Base-by-base conservation (phyloP, 2,888 invertebrate genomes). In the Argyresthia albistria region DNA sequence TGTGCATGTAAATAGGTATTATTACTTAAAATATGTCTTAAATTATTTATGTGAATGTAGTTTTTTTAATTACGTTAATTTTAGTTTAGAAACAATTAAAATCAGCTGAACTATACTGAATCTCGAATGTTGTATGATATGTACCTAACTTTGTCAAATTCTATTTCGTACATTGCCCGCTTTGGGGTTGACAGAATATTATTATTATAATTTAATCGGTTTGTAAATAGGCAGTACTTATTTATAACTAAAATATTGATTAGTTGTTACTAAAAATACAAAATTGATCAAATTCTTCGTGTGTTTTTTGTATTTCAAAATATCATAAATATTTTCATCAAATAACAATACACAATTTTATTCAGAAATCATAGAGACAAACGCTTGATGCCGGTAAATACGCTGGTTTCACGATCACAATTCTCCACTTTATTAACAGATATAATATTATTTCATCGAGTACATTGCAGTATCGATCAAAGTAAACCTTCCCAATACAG, bases 241-340 rank as follows among this genome's bases (percentile, higher is more conserved):
- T 86, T 83, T 83, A 84, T 84, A 82, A 82, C 79, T 72, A 63
- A 76, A 81, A 80, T 77, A 81, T 82, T 87, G 86, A 86, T 83
- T 87, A 87, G 83, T 83, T 84, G 87, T 87, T 87, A 87, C 80
- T 82, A 70, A 87, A 87, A 87, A 86, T 82, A 86, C 70, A 82
- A 83, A 86, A 83, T 84, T 73, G 75, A 84, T 82, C 75, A 74
- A 81, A 81, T 66, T 70, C 10, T 45, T 11, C 35, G 8, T 1
- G n/a, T 8, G 10, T 10, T 12, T 43, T 50, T 50, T 12, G 11
- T 37, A 51, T 37, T 54, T 43, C 43, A 36, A 43, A 10, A 4
- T 43, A 43, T 43, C n/a, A 7, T 11, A n/a, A n/a, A n/a, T n/a
- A 25, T 25, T 25, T 25, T 25, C 25, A 6, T 25, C 25, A 25